phyloP scores from a whole-genome alignment of 64 coral and sea anemone genomes.

The Montipora capricornis region DNA sequence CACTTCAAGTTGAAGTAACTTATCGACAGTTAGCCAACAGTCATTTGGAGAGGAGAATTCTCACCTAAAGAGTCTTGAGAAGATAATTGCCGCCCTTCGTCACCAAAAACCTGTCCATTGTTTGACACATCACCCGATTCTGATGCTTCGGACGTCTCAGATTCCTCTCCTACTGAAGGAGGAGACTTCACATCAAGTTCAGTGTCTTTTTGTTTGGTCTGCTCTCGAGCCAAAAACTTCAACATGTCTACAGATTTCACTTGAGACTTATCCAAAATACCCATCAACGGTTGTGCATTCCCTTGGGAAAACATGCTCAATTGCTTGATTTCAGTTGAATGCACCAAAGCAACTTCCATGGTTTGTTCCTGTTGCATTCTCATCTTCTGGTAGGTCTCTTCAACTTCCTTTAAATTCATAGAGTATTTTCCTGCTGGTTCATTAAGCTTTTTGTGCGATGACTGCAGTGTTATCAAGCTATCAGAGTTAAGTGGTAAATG shows the following conservation, averaged over 20 bases:
- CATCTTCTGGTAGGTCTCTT: neutral
- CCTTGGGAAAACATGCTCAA: neutral
- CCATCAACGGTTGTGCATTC: neutral
- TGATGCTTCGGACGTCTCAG: constrained; percentile 15
- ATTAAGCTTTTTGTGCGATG: neutral
- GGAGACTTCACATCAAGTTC: neutral
- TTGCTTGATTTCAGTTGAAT: neutral
- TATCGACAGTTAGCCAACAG: no score
- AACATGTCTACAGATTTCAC: constrained; percentile 39
- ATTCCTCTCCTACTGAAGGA: neutral
- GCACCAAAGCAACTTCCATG: neutral
- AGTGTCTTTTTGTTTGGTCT: neutral
- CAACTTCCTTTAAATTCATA: constrained; percentile 16
- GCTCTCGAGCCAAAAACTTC: constrained; percentile 34
- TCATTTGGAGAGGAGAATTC: neutral
- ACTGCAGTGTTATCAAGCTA: neutral
- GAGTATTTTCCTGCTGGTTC: neutral
- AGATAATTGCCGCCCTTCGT: neutral
- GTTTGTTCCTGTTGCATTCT: neutral
- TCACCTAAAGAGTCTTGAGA: neutral
- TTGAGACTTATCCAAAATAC: neutral
- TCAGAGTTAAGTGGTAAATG: constrained; percentile 17
- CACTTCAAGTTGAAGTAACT: neutral
- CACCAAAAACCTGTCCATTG: neutral
- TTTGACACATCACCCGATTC: neutral